Evolutionary conservation across 2,113 vertebrate species (phyloP), one percentile per base, ranked within the genome.

Genomic region (Platycercus adscitus): DNA sequence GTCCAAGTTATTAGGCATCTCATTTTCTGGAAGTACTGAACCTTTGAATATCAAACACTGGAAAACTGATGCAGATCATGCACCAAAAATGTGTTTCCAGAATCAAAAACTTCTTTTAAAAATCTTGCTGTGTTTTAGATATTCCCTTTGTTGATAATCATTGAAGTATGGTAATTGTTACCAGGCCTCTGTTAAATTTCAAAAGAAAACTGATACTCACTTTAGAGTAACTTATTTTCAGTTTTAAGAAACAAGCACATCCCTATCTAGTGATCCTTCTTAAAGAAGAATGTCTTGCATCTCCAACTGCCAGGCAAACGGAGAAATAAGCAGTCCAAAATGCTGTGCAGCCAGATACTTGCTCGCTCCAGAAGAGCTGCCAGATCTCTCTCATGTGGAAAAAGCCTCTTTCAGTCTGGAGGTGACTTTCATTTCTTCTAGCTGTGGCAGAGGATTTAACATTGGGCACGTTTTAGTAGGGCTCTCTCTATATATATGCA

Each of bases 91-190:
- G 8, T 31, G 13, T 68, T 90, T 91, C 50, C 35, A 78, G 92
- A 96, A 84, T 12, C 29, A 70, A 7, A 43, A 88, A 43, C 12
- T 55, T 46, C 53, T 86, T 92, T 64, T 52, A 8, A 28, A 90
- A 86, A 84, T 69, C 56, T 86, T 93, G 3, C 23, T 68, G 28
- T 69, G 64, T 91, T 43, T 93, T 94, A 46, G 41, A 86, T 93
- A 95, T 93, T 93, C 61, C 29, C n/a, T 86, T 52, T 93, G 41
- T 56, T 84, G 83, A 96, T 94, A 81, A 93, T 68, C 72, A 86
- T 89, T 94, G 88, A 96, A 95, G 88, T 86, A 90, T 65, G 52
- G 31, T 95, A 92, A 95, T 92, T 94, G 83, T 88, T 94, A 88
- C 72, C 82, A 96, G 88, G 7, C 19, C 24, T 88, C 47, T 29